Percentiles rank a stretch among this genome's conserved stretches.
Conservation (phyloP, 2,113 vertebrate species). For the Fulica atra region DNA sequence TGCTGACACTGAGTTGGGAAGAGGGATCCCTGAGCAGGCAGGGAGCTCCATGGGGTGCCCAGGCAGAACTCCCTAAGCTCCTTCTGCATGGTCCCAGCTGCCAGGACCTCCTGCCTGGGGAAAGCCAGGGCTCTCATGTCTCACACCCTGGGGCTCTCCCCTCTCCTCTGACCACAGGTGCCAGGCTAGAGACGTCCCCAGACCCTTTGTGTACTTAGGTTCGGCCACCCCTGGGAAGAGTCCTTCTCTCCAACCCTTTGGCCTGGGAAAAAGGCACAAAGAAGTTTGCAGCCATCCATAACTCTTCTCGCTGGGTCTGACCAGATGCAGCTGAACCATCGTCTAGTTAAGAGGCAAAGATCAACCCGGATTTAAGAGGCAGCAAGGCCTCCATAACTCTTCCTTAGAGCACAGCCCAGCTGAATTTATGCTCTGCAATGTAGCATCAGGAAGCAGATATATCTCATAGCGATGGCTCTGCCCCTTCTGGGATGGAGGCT, state of each 20-base stretch:
- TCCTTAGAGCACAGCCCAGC: not conserved
- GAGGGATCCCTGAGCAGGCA: not conserved
- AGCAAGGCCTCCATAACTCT: slow-evolving; percentile 52
- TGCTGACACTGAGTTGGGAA: not conserved
- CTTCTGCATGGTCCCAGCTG: not conserved
- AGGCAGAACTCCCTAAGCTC: not conserved
- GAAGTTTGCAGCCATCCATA: not conserved
- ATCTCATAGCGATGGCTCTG: not conserved
- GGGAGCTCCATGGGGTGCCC: not conserved
- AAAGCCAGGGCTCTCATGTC: fast-evolving
- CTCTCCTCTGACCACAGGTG: not conserved
- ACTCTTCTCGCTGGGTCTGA: not conserved
- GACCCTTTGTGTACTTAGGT: fast-evolving
- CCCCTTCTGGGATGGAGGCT: not conserved
- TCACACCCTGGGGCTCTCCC: not conserved
- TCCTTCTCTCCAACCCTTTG: not conserved
- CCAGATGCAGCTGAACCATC: slow-evolving; percentile 7
- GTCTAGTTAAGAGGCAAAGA: slow-evolving; percentile 38
- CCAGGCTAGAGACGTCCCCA: not conserved
- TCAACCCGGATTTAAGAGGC: slow-evolving; percentile 33
- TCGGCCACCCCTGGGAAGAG: not conserved
- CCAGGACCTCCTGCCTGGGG: not conserved
- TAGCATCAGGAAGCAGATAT: not conserved
- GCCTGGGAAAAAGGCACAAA: not conserved
- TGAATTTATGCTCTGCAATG: not conserved